These are phyloP conservation scores for Oligia fasciuncula DNA, from an alignment of 2,888 invertebrate genomes.

Conservation along the genomic window DNA sequence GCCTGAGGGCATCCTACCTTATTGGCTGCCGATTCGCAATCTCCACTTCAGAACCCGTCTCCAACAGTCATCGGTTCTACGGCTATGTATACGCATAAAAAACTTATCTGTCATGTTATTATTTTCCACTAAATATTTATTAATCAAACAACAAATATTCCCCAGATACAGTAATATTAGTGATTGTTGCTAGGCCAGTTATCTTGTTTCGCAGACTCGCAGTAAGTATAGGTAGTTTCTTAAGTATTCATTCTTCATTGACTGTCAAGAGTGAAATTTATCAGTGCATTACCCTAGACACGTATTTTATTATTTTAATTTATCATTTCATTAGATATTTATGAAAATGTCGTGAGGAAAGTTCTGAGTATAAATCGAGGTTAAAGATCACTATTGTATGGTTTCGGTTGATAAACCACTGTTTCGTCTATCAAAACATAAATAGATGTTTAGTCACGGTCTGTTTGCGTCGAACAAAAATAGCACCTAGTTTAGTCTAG, in stretches of 20 bases:
- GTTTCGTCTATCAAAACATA: neutral
- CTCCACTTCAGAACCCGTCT: neutral
- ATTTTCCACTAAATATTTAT: slow-evolving; percentile 30
- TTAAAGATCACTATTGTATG: neutral
- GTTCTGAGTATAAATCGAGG: neutral
- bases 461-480: neutral
- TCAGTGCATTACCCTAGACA: slow-evolving; percentile 7
- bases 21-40: neutral
- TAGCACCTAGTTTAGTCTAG: neutral
- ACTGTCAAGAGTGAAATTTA: slow-evolving; percentile 34
- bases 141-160: slow-evolving; percentile 1
- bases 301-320: neutral
- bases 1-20: neutral
- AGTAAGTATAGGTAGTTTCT: slow-evolving; percentile 3
- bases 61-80: neutral
- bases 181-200: slow-evolving; percentile 41
- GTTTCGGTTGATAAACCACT: neutral
- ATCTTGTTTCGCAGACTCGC: slow-evolving; percentile 16
- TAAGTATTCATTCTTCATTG: slow-evolving; percentile 18
- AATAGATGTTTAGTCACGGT: neutral
- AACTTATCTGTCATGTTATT: slow-evolving; percentile 13
- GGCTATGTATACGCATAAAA: neutral
- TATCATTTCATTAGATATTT: slow-evolving; percentile 2
- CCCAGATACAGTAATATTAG: slow-evolving; percentile 6
- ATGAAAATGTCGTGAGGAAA: neutral